phyloP scores from a whole-genome alignment of 2,888 invertebrate genomes.

The Caenorhabditis drosophilae region DNA sequence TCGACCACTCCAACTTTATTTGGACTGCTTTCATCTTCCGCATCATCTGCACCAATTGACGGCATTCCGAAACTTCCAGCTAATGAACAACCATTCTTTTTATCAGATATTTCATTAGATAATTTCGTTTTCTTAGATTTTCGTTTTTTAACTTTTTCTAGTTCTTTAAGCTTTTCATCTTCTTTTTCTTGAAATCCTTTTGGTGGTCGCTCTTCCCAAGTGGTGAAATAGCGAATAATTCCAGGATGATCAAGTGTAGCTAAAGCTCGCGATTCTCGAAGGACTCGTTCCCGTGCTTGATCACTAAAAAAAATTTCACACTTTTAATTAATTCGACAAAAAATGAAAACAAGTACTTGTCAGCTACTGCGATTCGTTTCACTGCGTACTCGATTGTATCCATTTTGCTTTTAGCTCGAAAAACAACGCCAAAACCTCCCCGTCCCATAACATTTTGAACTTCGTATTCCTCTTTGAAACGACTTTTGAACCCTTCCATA shows the following conservation, averaged over 20 bases:
- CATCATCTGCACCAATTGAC: constrained; percentile 21
- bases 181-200: constrained; percentile 78
- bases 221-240: constrained; percentile 92
- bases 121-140: constrained; percentile 8
- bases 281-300: constrained; percentile 83
- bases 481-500: constrained; percentile 25
- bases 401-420: constrained; percentile 89
- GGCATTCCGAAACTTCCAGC: constrained; percentile 30
- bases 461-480: constrained; percentile 66
- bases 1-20: constrained; percentile 13
- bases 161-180: constrained; percentile 27
- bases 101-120: background rate
- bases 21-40: constrained; percentile 4
- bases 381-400: constrained; percentile 94
- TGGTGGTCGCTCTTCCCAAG: constrained; percentile 86
- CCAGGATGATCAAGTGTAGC: constrained; percentile 92
- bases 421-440: constrained; percentile 96
- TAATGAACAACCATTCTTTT: constrained; percentile 1
- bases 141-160: constrained; percentile 11
- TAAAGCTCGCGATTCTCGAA: constrained; percentile 91
- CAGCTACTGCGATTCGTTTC: constrained; percentile 87
- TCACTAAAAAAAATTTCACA: constrained; percentile 77
- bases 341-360: too few species aligned
- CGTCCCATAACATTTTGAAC: constrained; percentile 70
- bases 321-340: too few species aligned